These are phyloP conservation scores for Eulithis prunata DNA, from an alignment of 2,888 invertebrate genomes.

Conservation along the genomic window DNA sequence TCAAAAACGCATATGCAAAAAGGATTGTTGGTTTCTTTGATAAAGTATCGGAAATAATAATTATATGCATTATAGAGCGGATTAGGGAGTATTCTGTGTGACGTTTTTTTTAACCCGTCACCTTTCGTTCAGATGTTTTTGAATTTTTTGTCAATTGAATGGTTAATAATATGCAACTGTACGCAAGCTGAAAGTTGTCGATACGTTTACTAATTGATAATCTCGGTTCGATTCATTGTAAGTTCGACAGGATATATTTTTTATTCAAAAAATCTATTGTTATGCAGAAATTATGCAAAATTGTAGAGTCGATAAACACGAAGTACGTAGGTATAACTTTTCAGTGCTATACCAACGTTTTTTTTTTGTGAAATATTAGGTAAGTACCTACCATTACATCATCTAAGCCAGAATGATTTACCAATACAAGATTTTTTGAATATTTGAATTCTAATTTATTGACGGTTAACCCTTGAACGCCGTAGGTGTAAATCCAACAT, in stretches of 20 bases:
- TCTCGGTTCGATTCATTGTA: constrained; percentile 52
- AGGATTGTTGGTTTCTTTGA: constrained; percentile 82
- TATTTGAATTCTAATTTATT: constrained; percentile 29
- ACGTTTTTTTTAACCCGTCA: constrained; percentile 78
- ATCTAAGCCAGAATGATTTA: constrained; percentile 11
- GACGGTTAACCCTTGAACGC: constrained; percentile 76
- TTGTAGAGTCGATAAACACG: constrained; percentile 1
- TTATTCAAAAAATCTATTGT: constrained; percentile 47
- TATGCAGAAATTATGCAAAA: constrained; percentile 42
- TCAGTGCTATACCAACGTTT: not conserved
- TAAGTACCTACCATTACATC: constrained; percentile 26
- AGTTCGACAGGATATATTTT: constrained; percentile 52
- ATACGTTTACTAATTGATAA: constrained; percentile 69
- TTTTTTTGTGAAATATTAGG: not conserved
- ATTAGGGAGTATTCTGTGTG: constrained; percentile 78
- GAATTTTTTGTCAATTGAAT: constrained; percentile 59
- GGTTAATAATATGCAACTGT: constrained; percentile 74
- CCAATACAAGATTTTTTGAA: not conserved
- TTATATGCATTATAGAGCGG: constrained; percentile 83
- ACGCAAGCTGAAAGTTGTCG: constrained; percentile 65
- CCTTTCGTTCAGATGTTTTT: constrained; percentile 77
- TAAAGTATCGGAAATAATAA: constrained; percentile 82
- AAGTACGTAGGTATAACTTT: too few relatives aligned
- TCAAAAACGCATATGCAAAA: constrained; percentile 81
- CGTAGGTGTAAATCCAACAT: constrained; percentile 73